Percentiles rank a stretch among this genome's conserved stretches.
Evolutionary conservation across 2,113 vertebrate species (phyloP).

Genomic region (Athene cunicularia): DNA sequence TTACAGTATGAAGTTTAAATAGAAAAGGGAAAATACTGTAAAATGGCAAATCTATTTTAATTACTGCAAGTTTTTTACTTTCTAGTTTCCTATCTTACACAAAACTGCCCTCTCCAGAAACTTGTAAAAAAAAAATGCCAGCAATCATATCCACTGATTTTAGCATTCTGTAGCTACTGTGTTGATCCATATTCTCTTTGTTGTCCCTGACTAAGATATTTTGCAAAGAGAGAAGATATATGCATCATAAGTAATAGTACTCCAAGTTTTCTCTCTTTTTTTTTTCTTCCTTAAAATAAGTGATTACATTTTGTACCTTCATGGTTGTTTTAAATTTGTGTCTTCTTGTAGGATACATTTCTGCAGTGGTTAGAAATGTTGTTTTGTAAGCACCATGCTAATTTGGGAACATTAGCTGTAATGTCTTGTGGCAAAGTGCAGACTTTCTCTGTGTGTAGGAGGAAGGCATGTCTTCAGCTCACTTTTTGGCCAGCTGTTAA

Average conservation of each 20-base stretch:
- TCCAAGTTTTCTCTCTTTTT: background rate
- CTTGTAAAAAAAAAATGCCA: background rate
- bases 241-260: background rate
- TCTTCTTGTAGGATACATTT: background rate
- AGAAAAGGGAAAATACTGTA: background rate
- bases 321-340: background rate
- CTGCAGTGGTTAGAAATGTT: background rate
- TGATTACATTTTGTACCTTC: rapidly evolving
- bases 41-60: background rate
- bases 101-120: background rate
- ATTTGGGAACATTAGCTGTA: background rate
- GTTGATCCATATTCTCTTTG: background rate
- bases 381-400: background rate
- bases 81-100: background rate
- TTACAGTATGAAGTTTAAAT: background rate
- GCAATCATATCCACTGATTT: background rate
- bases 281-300: background rate
- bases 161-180: background rate
- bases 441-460: background rate
- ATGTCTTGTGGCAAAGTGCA: background rate
- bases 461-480: background rate
- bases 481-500: background rate
- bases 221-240: background rate
- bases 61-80: background rate
- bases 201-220: background rate